Conservation (phyloP, 2,797 vertebrate species). For the Phataginus tetradactyla region DNA sequence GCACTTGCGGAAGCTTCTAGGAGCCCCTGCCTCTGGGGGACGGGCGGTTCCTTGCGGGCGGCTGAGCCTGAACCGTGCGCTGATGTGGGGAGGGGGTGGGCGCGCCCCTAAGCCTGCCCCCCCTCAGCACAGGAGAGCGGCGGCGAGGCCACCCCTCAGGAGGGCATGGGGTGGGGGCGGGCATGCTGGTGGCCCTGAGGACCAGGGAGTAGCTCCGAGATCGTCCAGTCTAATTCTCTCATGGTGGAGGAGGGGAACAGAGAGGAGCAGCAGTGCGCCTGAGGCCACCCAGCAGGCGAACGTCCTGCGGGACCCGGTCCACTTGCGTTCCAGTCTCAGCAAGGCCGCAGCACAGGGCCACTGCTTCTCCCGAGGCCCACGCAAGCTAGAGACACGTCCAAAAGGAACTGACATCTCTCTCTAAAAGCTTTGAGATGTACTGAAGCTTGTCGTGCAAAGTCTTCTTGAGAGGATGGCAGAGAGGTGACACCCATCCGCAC, state of each 20-base stretch:
- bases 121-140: background rate
- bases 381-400: background rate
- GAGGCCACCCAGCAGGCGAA: background rate
- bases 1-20: background rate
- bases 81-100: accelerated
- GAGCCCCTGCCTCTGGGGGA: background rate
- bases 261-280: background rate
- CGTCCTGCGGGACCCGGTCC: background rate
- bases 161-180: background rate
- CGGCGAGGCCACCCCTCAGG: too few relatives aligned
- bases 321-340: accelerated
- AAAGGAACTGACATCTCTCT: too few relatives aligned
- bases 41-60: background rate
- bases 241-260: background rate
- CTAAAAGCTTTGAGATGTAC: background rate
- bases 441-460: too few relatives aligned
- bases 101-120: accelerated
- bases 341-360: background rate
- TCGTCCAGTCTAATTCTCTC: background rate
- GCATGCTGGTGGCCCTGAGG: background rate
- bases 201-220: background rate
- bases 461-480: background rate
- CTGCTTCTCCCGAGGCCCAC: background rate
- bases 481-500: background rate
- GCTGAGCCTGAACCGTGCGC: background rate